Base-by-base conservation (phyloP, 2,113 vertebrate species). In the Gracilinanus agilis region DNA sequence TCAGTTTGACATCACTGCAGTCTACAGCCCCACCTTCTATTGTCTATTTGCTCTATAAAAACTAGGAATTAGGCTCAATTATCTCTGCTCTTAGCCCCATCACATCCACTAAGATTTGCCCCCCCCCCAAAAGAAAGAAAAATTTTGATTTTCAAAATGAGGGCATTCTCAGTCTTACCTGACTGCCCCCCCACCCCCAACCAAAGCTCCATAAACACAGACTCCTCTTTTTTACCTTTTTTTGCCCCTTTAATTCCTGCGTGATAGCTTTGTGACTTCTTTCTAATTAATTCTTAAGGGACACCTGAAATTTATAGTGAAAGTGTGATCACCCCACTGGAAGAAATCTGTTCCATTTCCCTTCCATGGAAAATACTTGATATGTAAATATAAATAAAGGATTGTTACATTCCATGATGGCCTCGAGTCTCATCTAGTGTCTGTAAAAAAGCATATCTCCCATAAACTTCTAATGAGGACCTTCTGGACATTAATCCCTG, bases 231-330 rank as follows among this genome's bases (percentile, higher is more conserved):
- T 34, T 2, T n/a, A 90, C 91, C 90, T 44, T 93, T 44, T 91
- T 53, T 53, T 58, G 93, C 92, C 3, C 91, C 12, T 92, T 95
- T 90, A 94, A 92, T 89, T 90, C 49, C 53, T 88, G 25, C 2
- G 54, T 54, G 29, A 24, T 54, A 61, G 10, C 94, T 96, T 96
- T 34, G 40, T 96, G 44, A 88, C 44, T 89, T 96, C 10, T 21
- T 96, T 58, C 92, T 95, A 97, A 97, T 95, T 0, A 90, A 92
- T 93, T 94, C 94, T 91, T 83, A 55, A 27, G 92, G 54, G 93
- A 27, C 19, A 90, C 44, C 89, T 16, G 9, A 89, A 61, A 91
- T 94, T 97, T 95, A 91, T 91, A 94, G 83, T 13, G 44, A 93
- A 97, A 98, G 40, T 49, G 54, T 4, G 93, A 24, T 34, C 89